These are phyloP conservation scores for Hartigia nigra DNA, from an alignment of 2,888 invertebrate genomes.

Conservation along the genomic window DNA sequence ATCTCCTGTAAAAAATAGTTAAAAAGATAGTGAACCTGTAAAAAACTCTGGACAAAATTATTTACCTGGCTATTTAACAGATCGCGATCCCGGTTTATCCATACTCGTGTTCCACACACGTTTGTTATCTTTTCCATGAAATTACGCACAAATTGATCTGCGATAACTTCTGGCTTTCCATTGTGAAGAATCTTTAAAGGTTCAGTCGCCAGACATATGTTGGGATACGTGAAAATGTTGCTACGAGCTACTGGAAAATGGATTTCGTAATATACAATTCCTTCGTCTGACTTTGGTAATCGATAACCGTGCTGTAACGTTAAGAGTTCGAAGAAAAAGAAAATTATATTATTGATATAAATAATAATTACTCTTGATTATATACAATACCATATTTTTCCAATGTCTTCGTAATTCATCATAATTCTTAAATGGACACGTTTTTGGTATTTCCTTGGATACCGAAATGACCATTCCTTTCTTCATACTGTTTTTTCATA, in stretches of 20 bases:
- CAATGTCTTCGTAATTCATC: conserved; percentile 56
- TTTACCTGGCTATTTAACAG: too few relatives aligned
- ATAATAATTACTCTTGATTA: background rate
- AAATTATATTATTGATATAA: background rate
- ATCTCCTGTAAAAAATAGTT: too few relatives aligned
- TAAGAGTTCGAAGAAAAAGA: background rate
- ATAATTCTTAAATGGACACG: conserved; percentile 50
- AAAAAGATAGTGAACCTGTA: too few relatives aligned
- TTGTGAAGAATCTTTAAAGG: conserved; percentile 28
- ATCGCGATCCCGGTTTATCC: too few relatives aligned
- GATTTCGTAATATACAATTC: conserved; percentile 52
- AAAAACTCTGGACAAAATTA: too few relatives aligned
- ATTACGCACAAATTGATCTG: too few relatives aligned
- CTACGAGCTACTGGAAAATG: conserved; percentile 42
- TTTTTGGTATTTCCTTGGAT: conserved; percentile 49
- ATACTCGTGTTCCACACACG: too few relatives aligned
- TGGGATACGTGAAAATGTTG: conserved; percentile 50
- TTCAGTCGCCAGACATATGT: conserved; percentile 44
- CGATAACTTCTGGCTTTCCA: too few relatives aligned
- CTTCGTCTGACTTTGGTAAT: conserved; percentile 47
- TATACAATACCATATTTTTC: conserved; percentile 59
- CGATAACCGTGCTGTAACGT: conserved; percentile 56
- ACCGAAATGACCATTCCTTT: conserved; percentile 50
- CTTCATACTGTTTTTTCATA: conserved; percentile 42
- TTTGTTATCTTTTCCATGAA: too few relatives aligned